Evolutionary conservation across 2,888 invertebrate genomes (phyloP), one percentile per base, ranked within the genome.

Genomic region (Eilema griseolum): DNA sequence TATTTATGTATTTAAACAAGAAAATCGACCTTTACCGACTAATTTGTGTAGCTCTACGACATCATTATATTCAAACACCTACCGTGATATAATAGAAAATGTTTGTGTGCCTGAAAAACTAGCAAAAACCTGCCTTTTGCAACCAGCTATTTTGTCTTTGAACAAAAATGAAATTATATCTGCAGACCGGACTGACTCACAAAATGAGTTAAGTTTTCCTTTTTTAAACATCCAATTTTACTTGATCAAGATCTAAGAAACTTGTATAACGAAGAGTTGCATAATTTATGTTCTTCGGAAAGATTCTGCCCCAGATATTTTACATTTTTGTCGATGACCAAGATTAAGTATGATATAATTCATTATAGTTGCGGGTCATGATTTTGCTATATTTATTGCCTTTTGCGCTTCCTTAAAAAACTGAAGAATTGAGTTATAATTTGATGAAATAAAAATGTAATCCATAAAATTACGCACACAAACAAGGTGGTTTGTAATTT

Each of bases 251-350:
- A 69, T 41, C 62, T 65, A 59, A 23, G 57, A 37, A 77, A 79
- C 67, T 76, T 71, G 61, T 46, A 41, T 72, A 75, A 77, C 71
- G 59, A 77, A 73, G 64, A 7, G 70, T 74, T 62, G 63, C 66
- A 70, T 76, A 73, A 76, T 78, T 75, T 62, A 79, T 28, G 61
- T 28, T 60, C 60, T 41, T 56, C 12, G 65, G 46, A 65, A 69
- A 64, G 66, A 26, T 57, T 56, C 31, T 62, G 24, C 3, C 4
- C 24, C 24, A 24, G 24, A 23, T 11, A 37, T 62, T 31, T 68
- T 37, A 61, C 31, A 28, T 31, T 52, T 62, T 16, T n/a, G 12
- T n/a, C 16, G 31, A 20, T 12, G 11, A n/a, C 24, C 20, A 33
- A 68, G 8, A 62, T 37, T 61, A 16, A 56, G 8, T 23, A 31